phyloP scores from a whole-genome alignment of 2,888 invertebrate species.

The Byasa hedistus region DNA sequence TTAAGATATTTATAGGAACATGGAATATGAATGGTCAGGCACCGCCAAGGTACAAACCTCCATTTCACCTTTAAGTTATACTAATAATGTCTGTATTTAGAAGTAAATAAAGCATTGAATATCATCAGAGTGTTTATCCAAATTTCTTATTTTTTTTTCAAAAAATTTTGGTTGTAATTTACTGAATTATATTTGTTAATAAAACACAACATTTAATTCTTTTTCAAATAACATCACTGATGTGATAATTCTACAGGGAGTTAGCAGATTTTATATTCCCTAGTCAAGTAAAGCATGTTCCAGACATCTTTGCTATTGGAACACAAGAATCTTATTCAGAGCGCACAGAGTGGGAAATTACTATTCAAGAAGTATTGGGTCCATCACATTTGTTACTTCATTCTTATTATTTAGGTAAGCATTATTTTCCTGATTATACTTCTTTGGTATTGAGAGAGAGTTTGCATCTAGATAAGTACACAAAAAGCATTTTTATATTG shows the following conservation, averaged over 20 bases:
- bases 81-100: not conserved
- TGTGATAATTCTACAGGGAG: constrained; percentile 78
- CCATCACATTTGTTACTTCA: constrained; percentile 95
- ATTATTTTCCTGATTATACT: constrained; percentile 5
- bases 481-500: too few species aligned
- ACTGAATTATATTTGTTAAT: not conserved
- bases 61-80: not conserved
- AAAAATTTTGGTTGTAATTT: not conserved
- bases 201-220: not conserved
- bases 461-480: not conserved
- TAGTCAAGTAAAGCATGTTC: constrained; percentile 89
- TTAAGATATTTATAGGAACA: constrained; percentile 93
- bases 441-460: not conserved
- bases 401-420: constrained; percentile 87
- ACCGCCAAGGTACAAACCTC: constrained; percentile 83
- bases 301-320: constrained; percentile 94
- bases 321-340: constrained; percentile 96
- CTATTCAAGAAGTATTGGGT: constrained; percentile 94
- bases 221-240: not conserved
- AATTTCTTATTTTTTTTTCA: too few species aligned
- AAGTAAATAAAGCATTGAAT: too few species aligned
- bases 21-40: constrained; percentile 98
- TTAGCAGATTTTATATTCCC: constrained; percentile 95
- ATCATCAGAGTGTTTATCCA: too few species aligned
- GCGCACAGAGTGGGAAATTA: constrained; percentile 92